phyloP scores from a whole-genome alignment of 1,140 invertebrate species.

The Lineus longissimus region DNA sequence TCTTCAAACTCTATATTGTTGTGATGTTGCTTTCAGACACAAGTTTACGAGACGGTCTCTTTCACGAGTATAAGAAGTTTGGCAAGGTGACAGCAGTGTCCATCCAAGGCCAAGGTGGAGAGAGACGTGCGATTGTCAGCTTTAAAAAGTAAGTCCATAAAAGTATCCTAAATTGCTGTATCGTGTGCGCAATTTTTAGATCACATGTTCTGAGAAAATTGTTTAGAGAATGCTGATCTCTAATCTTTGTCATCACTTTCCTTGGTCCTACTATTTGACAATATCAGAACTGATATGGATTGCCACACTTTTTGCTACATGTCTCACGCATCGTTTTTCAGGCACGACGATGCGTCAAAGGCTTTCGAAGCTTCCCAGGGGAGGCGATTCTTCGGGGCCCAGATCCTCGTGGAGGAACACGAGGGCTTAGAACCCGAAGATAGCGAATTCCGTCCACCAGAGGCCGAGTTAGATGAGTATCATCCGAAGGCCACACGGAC shows the following conservation, averaged over 20 bases:
- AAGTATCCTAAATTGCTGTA: no score
- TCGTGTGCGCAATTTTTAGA: no score
- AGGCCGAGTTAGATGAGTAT: slow-evolving; percentile 91
- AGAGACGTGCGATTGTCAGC: slow-evolving; percentile 76
- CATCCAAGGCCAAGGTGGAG: slow-evolving; percentile 74
- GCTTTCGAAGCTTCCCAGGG: slow-evolving; percentile 92
- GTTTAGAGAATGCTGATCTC: no score
- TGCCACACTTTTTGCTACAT: no score
- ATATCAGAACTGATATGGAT: no score
- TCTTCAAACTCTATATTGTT: background rate
- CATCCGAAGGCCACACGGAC: slow-evolving; percentile 89
- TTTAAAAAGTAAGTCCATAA: slow-evolving; percentile 77
- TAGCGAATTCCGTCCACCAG: slow-evolving; percentile 85
- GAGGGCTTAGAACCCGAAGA: slow-evolving; percentile 70
- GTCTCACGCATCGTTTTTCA: no score
- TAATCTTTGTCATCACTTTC: no score
- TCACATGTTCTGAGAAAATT: no score
- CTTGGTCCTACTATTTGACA: no score
- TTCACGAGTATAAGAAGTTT: slow-evolving; percentile 98
- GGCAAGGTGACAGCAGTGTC: slow-evolving; percentile 95
- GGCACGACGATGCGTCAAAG: slow-evolving; percentile 89
- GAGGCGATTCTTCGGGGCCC: slow-evolving; percentile 85
- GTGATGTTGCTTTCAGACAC: slow-evolving; percentile 56
- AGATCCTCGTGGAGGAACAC: slow-evolving; percentile 44
- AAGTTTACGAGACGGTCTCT: slow-evolving; percentile 92